These are phyloP conservation scores for Anaspis maculata DNA, from an alignment of 2,888 invertebrate species.

Conservation along the genomic window DNA sequence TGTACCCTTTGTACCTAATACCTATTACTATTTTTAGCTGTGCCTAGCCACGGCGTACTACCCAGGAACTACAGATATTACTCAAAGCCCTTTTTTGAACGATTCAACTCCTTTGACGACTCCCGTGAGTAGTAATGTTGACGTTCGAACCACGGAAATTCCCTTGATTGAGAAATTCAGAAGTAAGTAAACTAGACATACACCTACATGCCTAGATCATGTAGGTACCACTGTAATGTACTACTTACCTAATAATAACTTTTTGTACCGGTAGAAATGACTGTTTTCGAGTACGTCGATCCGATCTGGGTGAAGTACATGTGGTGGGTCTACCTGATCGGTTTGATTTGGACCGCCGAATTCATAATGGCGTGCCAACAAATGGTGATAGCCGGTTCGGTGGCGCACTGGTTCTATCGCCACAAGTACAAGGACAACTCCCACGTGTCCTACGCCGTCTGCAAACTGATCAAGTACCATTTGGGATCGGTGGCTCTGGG, in stretches of 20 bases:
- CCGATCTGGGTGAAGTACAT: conserved; percentile 79
- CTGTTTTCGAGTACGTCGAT: conserved; percentile 64
- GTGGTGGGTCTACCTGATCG: conserved; percentile 91
- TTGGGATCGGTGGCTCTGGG: conserved; percentile 93
- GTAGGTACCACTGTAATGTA: too few species aligned
- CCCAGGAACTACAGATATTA: conserved; percentile 32
- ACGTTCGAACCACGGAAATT: conserved; percentile 6
- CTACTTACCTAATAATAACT: too few species aligned
- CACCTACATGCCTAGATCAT: too few species aligned
- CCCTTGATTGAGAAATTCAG: conserved; percentile 22
- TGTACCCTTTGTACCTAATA: too few species aligned
- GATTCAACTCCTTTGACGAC: conserved; percentile 20
- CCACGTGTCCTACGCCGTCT: conserved; percentile 63
- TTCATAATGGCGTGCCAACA: conserved; percentile 92
- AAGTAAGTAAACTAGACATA: too few species aligned
- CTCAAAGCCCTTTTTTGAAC: conserved; percentile 13
- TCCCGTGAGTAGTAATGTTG: conserved; percentile 12
- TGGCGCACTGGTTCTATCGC: conserved; percentile 90
- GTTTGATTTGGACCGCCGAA: conserved; percentile 87
- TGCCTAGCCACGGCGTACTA: conserved; percentile 80
- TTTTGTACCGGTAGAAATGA: conserved; percentile 53
- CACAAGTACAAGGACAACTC: conserved; percentile 58
- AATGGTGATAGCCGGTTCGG: conserved; percentile 87
- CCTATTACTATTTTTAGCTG: conserved; percentile 43
- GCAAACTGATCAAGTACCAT: conserved; percentile 78